phyloP scores from a whole-genome alignment of 2,888 invertebrate species.

The Byasa hedistus region DNA sequence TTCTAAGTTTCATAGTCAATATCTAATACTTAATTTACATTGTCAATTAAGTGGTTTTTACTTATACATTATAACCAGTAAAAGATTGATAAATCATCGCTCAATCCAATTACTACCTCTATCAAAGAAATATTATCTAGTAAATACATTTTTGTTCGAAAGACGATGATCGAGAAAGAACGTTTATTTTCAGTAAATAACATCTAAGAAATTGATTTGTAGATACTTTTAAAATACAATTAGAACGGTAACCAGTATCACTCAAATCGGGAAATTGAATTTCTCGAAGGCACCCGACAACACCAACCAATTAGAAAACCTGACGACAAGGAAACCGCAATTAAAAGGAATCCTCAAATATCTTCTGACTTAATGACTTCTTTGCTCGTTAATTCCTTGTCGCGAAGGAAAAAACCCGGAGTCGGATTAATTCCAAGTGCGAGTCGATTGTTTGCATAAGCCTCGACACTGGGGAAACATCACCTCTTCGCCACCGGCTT shows the following conservation, averaged over 20 bases:
- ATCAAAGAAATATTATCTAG: no score
- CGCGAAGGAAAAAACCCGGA: slow-evolving; percentile 73
- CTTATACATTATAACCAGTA: no score
- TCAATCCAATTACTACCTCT: no score
- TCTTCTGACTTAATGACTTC: slow-evolving; percentile 79
- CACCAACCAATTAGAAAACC: slow-evolving; percentile 76
- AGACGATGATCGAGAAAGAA: background rate
- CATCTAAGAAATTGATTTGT: background rate
- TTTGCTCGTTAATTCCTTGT: slow-evolving; percentile 80
- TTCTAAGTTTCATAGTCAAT: no score
- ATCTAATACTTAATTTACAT: no score
- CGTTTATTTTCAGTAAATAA: slow-evolving; percentile 1
- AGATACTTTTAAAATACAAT: slow-evolving; percentile 6
- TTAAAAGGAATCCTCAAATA: slow-evolving; percentile 77
- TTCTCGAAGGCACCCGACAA: slow-evolving; percentile 62
- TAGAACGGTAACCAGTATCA: slow-evolving; percentile 8
- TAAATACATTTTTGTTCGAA: no score
- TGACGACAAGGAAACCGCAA: slow-evolving; percentile 75
- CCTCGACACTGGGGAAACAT: slow-evolving; percentile 73
- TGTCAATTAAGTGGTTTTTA: no score
- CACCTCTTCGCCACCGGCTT: slow-evolving; percentile 79
- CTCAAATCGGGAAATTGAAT: slow-evolving; percentile 54
- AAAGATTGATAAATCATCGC: no score
- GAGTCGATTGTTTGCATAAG: slow-evolving; percentile 80
- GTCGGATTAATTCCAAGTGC: slow-evolving; percentile 80